phyloP scores from a whole-genome alignment of 2,113 vertebrate genomes.

The Steatornis caripensis region DNA sequence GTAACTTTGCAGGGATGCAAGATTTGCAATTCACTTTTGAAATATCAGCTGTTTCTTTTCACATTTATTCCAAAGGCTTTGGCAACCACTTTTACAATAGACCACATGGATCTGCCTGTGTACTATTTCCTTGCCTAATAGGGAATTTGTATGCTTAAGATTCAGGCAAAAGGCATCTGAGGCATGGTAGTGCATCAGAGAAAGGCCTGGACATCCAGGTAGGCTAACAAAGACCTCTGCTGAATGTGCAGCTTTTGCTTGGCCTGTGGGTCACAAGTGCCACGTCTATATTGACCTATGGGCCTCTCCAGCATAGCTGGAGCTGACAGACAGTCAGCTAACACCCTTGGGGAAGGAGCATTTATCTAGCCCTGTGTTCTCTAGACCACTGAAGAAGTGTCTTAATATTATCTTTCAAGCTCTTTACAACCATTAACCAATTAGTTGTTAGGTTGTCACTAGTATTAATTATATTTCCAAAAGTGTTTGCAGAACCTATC shows the following conservation, averaged over 20 bases:
- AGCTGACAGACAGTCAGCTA: not conserved
- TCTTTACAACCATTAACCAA: not conserved
- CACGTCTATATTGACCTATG: not conserved
- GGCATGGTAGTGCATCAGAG: not conserved
- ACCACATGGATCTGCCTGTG: not conserved
- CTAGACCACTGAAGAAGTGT: not conserved
- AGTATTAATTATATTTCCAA: not conserved
- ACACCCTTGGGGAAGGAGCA: not conserved
- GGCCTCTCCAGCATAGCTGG: not conserved
- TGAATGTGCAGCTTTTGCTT: not conserved
- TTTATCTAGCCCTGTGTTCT: not conserved
- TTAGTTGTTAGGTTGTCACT: not conserved
- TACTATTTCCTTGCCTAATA: not conserved
- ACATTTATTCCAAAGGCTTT: constrained; percentile 18
- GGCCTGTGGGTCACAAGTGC: not conserved
- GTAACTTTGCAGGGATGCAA: constrained; percentile 8
- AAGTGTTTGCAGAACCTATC: not conserved
- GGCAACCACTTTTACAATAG: not conserved
- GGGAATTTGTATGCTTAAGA: not conserved
- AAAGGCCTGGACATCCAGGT: not conserved
- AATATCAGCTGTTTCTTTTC: constrained; percentile 52
- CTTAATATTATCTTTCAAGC: not conserved
- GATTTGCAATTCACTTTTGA: constrained; percentile 38
- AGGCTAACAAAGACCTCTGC: not conserved
- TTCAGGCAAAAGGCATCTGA: not conserved